Evolutionary conservation across 2,888 invertebrate species (phyloP).

Genomic region (Homarus gammarus): DNA sequence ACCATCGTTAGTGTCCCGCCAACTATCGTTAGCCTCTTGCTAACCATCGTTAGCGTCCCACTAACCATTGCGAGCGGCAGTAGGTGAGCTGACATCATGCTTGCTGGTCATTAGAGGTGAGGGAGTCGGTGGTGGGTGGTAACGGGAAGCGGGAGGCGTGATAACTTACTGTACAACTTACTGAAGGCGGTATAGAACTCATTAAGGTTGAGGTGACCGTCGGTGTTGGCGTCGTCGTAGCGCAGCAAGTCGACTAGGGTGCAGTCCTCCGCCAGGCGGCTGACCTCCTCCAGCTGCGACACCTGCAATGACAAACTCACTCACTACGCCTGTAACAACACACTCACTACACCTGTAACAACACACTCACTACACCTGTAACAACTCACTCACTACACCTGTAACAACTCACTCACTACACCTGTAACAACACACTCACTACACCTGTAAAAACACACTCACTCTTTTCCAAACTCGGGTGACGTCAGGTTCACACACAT

Average conservation of each 20-base stretch:
- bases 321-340: not conserved
- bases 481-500: no score
- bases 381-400: no score
- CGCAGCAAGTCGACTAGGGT: constrained; percentile 85
- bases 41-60: not conserved
- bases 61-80: not conserved
- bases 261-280: constrained; percentile 83
- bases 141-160: constrained; percentile 57
- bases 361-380: no score
- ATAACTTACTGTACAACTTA: constrained; percentile 86
- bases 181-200: constrained; percentile 88
- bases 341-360: not conserved
- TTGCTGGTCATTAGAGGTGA: not conserved
- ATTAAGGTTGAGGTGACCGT: constrained; percentile 84
- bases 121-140: constrained; percentile 21
- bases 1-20: not conserved
- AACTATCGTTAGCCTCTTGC: not conserved
- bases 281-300: constrained; percentile 84
- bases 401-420: no score
- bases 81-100: constrained; percentile 8
- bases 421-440: no score
- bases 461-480: no score
- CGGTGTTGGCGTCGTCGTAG: constrained; percentile 85
- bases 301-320: constrained; percentile 79
- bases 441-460: no score